Percentiles rank a stretch among this genome's conserved stretches.
Conservation (phyloP, 2,888 invertebrate genomes). For the Syrphus vitripennis region DNA sequence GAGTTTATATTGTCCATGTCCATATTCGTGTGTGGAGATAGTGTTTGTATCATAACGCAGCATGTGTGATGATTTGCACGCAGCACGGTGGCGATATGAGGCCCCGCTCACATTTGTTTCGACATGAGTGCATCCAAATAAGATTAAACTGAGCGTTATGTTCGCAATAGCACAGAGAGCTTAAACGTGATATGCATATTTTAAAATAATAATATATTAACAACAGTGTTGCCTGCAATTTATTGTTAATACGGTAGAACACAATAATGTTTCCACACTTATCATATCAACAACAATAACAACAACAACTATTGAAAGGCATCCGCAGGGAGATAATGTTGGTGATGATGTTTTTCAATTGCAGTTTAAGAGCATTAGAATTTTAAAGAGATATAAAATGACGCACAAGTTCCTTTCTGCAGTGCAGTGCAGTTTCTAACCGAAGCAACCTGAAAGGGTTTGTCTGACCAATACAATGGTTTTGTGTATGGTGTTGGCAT, state of each 20-base stretch:
- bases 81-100: constrained; percentile 64
- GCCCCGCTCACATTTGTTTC: constrained; percentile 57
- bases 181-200: constrained; percentile 42
- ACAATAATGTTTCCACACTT: constrained; percentile 13
- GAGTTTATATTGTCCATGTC: constrained; percentile 63
- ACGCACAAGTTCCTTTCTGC: too few relatives aligned
- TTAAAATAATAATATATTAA: constrained; percentile 24
- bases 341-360: constrained; percentile 1
- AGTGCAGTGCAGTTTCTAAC: too few relatives aligned
- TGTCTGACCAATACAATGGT: too few relatives aligned
- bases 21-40: constrained; percentile 44
- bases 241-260: constrained; percentile 28
- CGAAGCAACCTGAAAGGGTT: too few relatives aligned
- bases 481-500: too few relatives aligned
- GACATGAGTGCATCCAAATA: constrained; percentile 58
- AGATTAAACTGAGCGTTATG: constrained; percentile 43
- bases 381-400: neutral
- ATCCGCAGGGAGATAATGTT: neutral
- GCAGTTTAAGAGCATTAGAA: neutral
- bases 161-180: constrained; percentile 6
- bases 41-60: constrained; percentile 70
- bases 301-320: neutral
- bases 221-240: constrained; percentile 47
- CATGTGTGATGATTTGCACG: constrained; percentile 68
- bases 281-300: neutral